Evolutionary conservation across 2,888 invertebrate species (phyloP).

Genomic region (Drosophila incognita): DNA sequence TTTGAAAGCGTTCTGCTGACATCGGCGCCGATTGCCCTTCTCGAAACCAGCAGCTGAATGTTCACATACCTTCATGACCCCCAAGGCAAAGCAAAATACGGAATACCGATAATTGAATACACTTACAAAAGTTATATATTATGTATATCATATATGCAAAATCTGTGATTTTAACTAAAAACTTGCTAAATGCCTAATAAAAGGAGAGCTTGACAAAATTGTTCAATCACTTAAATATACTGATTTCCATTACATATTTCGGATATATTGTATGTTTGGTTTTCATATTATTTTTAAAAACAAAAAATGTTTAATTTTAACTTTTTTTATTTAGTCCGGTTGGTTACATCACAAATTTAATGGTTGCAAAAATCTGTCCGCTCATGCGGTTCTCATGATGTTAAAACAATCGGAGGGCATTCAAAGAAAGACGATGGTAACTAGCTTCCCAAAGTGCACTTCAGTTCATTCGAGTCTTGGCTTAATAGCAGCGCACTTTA

Average conservation of each 20-base stretch:
- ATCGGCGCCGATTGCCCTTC: conserved; percentile 30
- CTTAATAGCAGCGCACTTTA: conserved; percentile 38
- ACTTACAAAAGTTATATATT: background rate
- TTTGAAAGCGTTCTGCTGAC: conserved; percentile 51
- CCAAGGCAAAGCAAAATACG: background rate
- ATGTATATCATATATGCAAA: background rate
- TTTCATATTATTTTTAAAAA: background rate
- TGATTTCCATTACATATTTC: background rate
- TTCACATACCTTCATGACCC: conserved; percentile 20
- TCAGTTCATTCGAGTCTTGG: conserved; percentile 18
- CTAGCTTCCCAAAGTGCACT: conserved; percentile 7
- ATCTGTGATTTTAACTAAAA: background rate
- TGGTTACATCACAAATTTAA: background rate
- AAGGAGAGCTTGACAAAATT: background rate
- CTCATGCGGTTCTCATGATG: background rate
- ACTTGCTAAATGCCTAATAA: background rate
- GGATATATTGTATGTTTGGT: background rate
- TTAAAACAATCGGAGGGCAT: background rate
- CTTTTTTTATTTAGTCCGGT: background rate
- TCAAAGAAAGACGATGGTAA: background rate
- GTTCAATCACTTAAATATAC: background rate
- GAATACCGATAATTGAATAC: conserved; percentile 10
- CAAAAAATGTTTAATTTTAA: background rate
- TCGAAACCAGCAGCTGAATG: background rate
- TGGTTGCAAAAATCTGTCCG: background rate